Conservation (phyloP, 2,888 invertebrate species). For the Drosophila neutralis region DNA sequence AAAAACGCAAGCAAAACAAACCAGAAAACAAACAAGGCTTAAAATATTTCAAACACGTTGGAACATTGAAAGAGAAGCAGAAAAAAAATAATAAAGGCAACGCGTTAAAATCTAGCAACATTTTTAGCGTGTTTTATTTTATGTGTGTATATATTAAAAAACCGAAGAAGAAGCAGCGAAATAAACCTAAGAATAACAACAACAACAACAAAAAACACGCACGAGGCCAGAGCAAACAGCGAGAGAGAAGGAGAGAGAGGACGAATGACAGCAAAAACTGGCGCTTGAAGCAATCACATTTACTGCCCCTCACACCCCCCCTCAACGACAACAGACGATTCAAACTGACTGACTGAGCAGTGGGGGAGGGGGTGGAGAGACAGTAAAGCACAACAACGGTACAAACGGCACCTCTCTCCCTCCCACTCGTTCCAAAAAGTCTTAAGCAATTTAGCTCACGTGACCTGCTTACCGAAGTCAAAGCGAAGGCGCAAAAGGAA, state of each 20-base stretch:
- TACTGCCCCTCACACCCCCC: constrained; percentile 35
- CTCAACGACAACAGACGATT: constrained; percentile 26
- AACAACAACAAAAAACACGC: constrained; percentile 39
- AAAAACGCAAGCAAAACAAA: constrained; percentile 52
- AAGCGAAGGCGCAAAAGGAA: constrained; percentile 37
- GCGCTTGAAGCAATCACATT: constrained; percentile 66
- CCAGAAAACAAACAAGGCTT: constrained; percentile 45
- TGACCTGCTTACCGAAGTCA: constrained; percentile 77
- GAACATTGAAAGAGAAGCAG: constrained; percentile 62
- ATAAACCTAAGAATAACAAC: constrained; percentile 33
- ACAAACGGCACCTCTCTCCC: constrained; percentile 1
- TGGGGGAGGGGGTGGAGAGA: constrained; percentile 2
- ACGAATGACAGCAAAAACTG: constrained; percentile 14
- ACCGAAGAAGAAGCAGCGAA: neutral
- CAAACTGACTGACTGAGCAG: constrained; percentile 35
- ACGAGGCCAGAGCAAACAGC: constrained; percentile 38
- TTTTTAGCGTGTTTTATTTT: constrained; percentile 54
- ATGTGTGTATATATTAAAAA: constrained; percentile 40
- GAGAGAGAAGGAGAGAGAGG: neutral
- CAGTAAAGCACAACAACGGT: neutral
- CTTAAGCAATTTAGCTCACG: constrained; percentile 68
- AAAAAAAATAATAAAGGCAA: constrained; percentile 18
- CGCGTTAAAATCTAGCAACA: constrained; percentile 62
- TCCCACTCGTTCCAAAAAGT: constrained; percentile 12
- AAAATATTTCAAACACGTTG: constrained; percentile 73